Conservation (phyloP, 2,113 vertebrate genomes). For the Petaurus breviceps region DNA sequence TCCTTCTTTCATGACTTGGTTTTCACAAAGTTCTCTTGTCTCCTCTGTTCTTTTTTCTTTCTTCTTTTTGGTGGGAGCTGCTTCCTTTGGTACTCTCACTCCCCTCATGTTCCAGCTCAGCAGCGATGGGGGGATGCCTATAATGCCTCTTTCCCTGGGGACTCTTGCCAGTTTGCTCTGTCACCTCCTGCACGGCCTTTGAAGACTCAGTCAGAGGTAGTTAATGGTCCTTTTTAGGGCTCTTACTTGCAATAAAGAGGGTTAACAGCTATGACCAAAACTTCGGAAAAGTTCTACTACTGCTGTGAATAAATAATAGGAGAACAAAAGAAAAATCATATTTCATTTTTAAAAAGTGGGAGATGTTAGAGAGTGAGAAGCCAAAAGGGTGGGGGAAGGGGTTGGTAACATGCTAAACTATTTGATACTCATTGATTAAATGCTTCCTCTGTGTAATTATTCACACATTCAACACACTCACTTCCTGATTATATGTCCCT, state of each 20-base stretch:
- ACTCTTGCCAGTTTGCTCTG: not conserved
- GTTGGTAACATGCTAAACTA: not conserved
- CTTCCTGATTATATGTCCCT: not conserved
- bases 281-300: not conserved
- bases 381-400: not conserved
- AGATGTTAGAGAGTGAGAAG: not conserved
- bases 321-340: not conserved
- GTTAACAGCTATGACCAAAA: not conserved
- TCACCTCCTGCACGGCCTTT: not conserved
- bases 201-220: not conserved
- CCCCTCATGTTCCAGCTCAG: not conserved
- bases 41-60: not conserved
- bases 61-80: not conserved
- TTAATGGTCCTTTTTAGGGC: not conserved
- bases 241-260: not conserved
- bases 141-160: not conserved
- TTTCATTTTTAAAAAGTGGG: not conserved
- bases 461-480: not conserved
- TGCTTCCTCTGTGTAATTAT: not conserved
- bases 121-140: not conserved
- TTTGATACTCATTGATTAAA: not conserved
- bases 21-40: not conserved
- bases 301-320: not conserved
- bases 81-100: not conserved
- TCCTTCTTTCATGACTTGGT: not conserved